A percentile compares a stretch with the other conserved stretches of the same genome.
These are phyloP conservation scores for Ursus arctos DNA, from an alignment of 2,113 vertebrate genomes.

Conservation along the genomic window DNA sequence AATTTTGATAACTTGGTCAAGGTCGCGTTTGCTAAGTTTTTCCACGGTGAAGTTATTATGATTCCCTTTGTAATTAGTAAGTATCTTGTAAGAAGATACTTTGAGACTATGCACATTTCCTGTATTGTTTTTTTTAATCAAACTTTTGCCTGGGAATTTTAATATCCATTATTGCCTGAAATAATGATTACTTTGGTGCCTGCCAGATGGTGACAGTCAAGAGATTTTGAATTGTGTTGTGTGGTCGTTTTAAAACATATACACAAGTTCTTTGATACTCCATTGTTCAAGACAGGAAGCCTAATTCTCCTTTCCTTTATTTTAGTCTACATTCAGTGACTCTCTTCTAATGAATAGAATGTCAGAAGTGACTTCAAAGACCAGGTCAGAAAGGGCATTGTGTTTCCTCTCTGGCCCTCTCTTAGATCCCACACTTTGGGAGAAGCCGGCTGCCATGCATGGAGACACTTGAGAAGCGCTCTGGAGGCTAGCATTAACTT, in stretches of 20 bases:
- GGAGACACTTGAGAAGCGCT: neutral
- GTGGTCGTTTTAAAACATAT: conserved; percentile 19
- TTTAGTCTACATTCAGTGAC: neutral
- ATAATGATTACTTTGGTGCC: neutral
- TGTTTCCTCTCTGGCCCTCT: neutral
- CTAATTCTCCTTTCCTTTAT: neutral
- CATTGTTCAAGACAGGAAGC: neutral
- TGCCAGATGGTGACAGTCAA: conserved; percentile 42
- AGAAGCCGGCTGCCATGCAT: neutral
- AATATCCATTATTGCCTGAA: neutral
- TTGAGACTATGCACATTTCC: neutral
- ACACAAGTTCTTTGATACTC: neutral
- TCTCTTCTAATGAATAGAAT: neutral
- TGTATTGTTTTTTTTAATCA: neutral
- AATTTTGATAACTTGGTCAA: conserved; percentile 33
- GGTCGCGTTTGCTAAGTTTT: neutral
- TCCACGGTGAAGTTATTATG: neutral
- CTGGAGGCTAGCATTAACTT: neutral
- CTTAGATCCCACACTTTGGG: neutral
- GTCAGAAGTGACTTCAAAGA: neutral
- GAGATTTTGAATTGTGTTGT: neutral
- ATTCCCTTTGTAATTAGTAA: neutral
- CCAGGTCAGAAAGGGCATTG: neutral
- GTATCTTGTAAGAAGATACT: neutral
- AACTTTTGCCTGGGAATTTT: conserved; percentile 1